phyloP scores from a whole-genome alignment of 2,797 vertebrate species.

The Myiotriccus ornatus region DNA sequence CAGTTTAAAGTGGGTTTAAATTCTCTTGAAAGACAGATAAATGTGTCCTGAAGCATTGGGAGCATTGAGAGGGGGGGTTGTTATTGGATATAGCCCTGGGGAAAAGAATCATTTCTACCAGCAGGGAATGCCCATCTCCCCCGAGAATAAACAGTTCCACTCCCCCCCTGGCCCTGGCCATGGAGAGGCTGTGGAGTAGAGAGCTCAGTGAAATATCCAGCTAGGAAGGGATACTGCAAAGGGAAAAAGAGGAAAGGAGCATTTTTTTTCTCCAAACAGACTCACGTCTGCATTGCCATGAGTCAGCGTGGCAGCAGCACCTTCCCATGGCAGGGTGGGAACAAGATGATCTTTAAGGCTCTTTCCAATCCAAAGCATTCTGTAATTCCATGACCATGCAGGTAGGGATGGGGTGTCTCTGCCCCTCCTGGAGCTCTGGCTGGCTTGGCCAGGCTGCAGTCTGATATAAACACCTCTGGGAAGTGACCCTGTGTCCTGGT shows the following conservation, averaged over 20 bases:
- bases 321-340: background rate
- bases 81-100: background rate
- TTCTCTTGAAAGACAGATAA: background rate
- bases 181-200: background rate
- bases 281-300: background rate
- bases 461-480: background rate
- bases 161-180: background rate
- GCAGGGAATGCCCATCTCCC: background rate
- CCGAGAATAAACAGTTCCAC: background rate
- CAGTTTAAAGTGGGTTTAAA: background rate
- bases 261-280: background rate
- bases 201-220: background rate
- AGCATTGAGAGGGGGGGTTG: background rate
- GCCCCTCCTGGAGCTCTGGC: accelerated
- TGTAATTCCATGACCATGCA: accelerated
- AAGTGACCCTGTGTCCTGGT: background rate
- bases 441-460: background rate
- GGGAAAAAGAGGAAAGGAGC: background rate
- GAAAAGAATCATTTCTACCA: background rate
- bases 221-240: background rate
- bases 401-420: background rate
- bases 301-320: background rate
- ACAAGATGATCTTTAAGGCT: background rate
- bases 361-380: background rate
- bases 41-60: background rate